These are phyloP conservation scores for Tympanoctomys barrerae DNA, from an alignment of 2,797 vertebrate genomes.

Conservation along the genomic window DNA sequence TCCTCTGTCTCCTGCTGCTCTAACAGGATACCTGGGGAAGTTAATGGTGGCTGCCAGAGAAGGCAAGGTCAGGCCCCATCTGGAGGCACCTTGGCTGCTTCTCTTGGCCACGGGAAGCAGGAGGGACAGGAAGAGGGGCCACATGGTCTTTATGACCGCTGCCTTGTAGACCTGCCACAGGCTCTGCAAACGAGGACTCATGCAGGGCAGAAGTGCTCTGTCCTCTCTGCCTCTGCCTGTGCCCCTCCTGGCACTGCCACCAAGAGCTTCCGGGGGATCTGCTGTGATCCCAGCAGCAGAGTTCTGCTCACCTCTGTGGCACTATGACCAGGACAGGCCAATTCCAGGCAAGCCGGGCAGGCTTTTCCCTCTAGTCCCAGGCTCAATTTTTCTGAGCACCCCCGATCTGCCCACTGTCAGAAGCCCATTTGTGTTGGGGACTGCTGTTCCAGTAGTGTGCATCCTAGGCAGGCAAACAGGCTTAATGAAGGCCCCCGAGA, in stretches of 20 bases:
- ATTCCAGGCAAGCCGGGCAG: rapidly evolving
- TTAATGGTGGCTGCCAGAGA: background rate
- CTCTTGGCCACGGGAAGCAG: too few species aligned
- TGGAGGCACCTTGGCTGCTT: background rate
- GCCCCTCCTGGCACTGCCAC: background rate
- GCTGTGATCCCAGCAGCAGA: background rate
- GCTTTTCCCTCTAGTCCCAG: background rate
- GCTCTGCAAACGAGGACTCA: background rate
- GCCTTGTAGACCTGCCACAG: background rate
- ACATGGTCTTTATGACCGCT: background rate
- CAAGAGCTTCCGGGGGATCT: background rate
- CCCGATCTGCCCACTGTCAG: rapidly evolving
- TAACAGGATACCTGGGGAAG: background rate
- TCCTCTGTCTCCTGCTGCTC: background rate
- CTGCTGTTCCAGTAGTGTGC: background rate
- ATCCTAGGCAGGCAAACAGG: background rate
- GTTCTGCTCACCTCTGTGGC: background rate
- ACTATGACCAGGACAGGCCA: background rate
- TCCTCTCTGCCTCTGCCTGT: background rate
- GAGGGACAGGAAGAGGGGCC: background rate
- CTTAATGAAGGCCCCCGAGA: constrained; percentile 75
- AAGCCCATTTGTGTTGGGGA: constrained; percentile 44
- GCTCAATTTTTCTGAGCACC: background rate
- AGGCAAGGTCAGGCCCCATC: background rate
- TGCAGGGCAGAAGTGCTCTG: background rate